These are phyloP conservation scores for Pogonocichla stellata DNA, from an alignment of 2,113 vertebrate species.

Conservation along the genomic window DNA sequence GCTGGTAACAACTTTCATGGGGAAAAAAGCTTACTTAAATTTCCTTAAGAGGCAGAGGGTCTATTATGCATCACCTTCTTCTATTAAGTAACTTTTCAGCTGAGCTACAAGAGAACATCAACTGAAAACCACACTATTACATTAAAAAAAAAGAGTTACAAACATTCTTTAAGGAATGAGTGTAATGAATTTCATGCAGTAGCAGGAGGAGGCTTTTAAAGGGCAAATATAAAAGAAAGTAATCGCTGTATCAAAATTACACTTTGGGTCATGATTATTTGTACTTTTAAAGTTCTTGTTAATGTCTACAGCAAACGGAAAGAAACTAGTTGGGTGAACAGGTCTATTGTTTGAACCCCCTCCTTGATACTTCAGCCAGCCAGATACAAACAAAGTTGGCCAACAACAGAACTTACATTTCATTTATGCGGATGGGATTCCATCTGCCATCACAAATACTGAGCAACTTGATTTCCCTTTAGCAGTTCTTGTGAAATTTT, in stretches of 20 bases:
- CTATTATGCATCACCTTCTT: neutral
- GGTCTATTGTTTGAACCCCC: neutral
- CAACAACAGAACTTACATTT: neutral
- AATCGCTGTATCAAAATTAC: neutral
- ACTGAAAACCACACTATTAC: neutral
- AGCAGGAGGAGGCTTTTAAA: neutral
- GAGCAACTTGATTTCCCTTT: neutral
- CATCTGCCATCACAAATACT: neutral
- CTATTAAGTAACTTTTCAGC: neutral
- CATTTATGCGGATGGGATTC: neutral
- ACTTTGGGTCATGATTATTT: slow-evolving; percentile 11
- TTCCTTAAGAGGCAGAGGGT: neutral
- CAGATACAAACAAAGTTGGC: neutral
- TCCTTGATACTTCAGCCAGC: neutral
- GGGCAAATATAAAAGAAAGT: neutral
- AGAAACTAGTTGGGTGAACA: slow-evolving; percentile 19
- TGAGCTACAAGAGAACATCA: neutral
- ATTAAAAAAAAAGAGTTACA: neutral
- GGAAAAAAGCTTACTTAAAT: neutral
- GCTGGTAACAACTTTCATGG: neutral
- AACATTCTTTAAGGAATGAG: neutral
- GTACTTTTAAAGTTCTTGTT: neutral
- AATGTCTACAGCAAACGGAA: neutral
- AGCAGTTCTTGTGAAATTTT: neutral
- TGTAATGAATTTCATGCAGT: neutral